Evolutionary conservation across 2,113 vertebrate species (phyloP), one percentile per base, ranked within the genome.

Genomic region (Uria aalge): DNA sequence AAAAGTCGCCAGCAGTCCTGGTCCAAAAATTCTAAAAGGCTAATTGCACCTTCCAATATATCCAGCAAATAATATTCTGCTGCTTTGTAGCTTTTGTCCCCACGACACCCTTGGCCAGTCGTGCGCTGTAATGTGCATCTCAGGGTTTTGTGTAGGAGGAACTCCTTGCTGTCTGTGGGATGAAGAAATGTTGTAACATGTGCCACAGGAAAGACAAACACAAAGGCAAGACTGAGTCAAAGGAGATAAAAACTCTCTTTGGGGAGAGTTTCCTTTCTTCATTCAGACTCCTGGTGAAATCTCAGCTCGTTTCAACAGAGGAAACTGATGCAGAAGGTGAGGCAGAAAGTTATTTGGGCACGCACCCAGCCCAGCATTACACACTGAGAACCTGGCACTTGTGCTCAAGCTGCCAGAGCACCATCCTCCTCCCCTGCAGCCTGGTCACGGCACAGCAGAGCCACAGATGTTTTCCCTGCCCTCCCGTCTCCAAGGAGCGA

Each of bases 281-380:
- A 6, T n/a, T 69, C 59, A 62, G 22, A 21, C 8, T 57, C 10
- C 21, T 30, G 23, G 19, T 47, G 85, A 86, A 78, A 62, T 16
- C n/a, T 41, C n/a, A 41, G 30, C 7, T 72, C 40, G 29, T 56
- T 82, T 57, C 26, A 8, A 7, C 5, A 62, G 57, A 2, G 3
- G 11, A 5, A 66, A 78, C 11, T 4, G 11, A 85, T 14, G 16
- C 38, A 71, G 38, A n/a, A 50, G 9, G 48, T 21, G 64, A 56
- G 43, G 45, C 34, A 83, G 55, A 36, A 48, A 45, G 24, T 17
- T 71, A 9, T 15, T 1, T 36, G 19, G 88, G 21, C 32, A 72
- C 0, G 0, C 15, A 52, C 12, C 16, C 53, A 57, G 52, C 15
- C 52, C 63, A 7, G 38, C 0, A 0, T 12, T 29, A 57, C 47